A percentile compares a stretch with the other conserved stretches of the same genome.
Evolutionary conservation across 2,888 invertebrate species (phyloP).

Genomic region (Noctuana brunneofusca): DNA sequence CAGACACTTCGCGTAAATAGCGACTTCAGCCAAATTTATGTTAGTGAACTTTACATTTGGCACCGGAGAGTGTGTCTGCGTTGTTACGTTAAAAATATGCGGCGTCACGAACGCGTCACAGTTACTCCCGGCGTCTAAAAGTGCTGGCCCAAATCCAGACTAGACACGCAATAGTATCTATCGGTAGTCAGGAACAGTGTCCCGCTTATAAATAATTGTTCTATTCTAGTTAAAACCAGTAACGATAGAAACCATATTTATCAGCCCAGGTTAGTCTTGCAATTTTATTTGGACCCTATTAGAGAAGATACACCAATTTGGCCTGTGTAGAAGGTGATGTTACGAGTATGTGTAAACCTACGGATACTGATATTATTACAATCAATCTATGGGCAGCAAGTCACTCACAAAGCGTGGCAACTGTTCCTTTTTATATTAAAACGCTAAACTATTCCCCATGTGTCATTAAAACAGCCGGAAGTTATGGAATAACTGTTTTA

Average conservation of each 20-base stretch:
- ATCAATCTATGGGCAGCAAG: not conserved
- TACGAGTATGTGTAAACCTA: not conserved
- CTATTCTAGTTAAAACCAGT: not conserved
- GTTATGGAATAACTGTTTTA: not conserved
- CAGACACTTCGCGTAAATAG: slow-evolving; percentile 71
- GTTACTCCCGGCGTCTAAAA: slow-evolving; percentile 56
- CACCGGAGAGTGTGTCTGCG: slow-evolving; percentile 70
- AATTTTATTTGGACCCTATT: not conserved
- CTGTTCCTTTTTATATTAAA: not conserved
- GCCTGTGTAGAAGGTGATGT: not conserved
- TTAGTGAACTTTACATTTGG: slow-evolving; percentile 82
- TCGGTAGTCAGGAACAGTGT: slow-evolving; percentile 6
- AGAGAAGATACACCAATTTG: not conserved
- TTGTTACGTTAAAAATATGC: slow-evolving; percentile 81
- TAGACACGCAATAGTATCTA: slow-evolving; percentile 40
- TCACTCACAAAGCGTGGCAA: not conserved
- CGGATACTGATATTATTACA: not conserved
- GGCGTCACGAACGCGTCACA: slow-evolving; percentile 79
- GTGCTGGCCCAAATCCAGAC: slow-evolving; percentile 71
- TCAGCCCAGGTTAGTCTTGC: not conserved
- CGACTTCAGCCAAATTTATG: slow-evolving; percentile 77
- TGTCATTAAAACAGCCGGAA: not conserved
- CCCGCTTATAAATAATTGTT: slow-evolving; percentile 8
- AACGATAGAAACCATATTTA: not conserved
- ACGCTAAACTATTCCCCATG: not conserved